Conservation (phyloP, 2,113 vertebrate genomes). For the Desmodus rotundus region DNA sequence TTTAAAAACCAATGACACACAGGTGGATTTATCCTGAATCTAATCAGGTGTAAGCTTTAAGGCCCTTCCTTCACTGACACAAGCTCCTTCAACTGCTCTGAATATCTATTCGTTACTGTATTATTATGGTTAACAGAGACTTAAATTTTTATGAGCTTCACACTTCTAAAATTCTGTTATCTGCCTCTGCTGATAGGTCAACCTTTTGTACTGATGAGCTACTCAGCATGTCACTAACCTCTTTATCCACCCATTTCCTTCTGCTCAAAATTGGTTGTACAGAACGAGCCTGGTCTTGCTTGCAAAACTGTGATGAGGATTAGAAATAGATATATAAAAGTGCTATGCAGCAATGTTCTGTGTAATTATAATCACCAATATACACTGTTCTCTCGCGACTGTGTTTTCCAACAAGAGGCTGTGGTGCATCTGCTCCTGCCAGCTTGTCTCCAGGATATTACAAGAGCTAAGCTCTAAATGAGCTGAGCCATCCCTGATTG, state of each 20-base stretch:
- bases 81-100: neutral
- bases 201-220: neutral
- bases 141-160: constrained; percentile 14
- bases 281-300: neutral
- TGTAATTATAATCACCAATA: neutral
- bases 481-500: constrained; percentile 38
- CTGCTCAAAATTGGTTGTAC: neutral
- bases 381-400: constrained; percentile 1
- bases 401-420: neutral
- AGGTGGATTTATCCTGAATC: neutral
- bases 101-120: neutral
- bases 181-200: neutral
- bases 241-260: neutral
- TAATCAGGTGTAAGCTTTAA: neutral
- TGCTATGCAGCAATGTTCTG: neutral
- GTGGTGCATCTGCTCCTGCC: constrained; percentile 42
- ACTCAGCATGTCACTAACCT: neutral
- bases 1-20: neutral
- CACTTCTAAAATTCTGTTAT: neutral
- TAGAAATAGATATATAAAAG: neutral
- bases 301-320: neutral
- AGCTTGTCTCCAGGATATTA: constrained; percentile 45
- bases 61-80: neutral
- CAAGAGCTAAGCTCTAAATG: constrained; percentile 39
- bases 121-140: neutral